Percentiles rank a stretch among this genome's conserved stretches.
Evolutionary conservation across 2,888 invertebrate species (phyloP).

Genomic region (Chaitophorus viminalis): DNA sequence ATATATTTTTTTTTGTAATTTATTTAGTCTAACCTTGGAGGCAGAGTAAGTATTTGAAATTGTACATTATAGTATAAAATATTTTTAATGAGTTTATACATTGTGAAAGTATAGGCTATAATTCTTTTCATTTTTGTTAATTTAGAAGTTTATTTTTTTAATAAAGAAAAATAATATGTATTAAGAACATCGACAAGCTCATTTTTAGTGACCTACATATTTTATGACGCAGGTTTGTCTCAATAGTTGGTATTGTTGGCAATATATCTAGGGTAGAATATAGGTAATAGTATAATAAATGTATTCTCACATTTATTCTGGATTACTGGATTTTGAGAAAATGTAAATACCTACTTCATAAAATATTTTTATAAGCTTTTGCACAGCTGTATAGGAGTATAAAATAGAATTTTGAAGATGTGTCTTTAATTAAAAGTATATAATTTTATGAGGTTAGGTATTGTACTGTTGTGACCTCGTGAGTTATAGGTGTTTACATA

Average conservation of each 20-base stretch:
- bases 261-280: neutral
- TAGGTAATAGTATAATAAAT: neutral
- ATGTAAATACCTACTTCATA: neutral
- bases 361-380: neutral
- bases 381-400: neutral
- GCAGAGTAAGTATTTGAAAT: slow-evolving; percentile 62
- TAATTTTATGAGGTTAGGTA: neutral
- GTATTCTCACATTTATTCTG: neutral
- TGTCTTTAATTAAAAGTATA: neutral
- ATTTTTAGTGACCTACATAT: slow-evolving; percentile 44
- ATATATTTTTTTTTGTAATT: slow-evolving; percentile 14
- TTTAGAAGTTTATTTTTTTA: slow-evolving; percentile 34
- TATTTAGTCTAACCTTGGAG: slow-evolving; percentile 64
- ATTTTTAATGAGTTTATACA: slow-evolving; percentile 12
- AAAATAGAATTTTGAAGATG: neutral
- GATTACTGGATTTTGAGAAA: neutral
- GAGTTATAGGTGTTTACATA: too few relatives aligned
- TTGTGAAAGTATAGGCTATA: neutral
- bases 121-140: slow-evolving; percentile 34
- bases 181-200: neutral
- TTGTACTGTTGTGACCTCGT: too few relatives aligned
- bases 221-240: slow-evolving; percentile 28
- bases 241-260: neutral
- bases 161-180: slow-evolving; percentile 32
- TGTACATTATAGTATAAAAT: neutral